Evolutionary conservation across 2,888 invertebrate species (phyloP).

Genomic region (Tenthredo notha): DNA sequence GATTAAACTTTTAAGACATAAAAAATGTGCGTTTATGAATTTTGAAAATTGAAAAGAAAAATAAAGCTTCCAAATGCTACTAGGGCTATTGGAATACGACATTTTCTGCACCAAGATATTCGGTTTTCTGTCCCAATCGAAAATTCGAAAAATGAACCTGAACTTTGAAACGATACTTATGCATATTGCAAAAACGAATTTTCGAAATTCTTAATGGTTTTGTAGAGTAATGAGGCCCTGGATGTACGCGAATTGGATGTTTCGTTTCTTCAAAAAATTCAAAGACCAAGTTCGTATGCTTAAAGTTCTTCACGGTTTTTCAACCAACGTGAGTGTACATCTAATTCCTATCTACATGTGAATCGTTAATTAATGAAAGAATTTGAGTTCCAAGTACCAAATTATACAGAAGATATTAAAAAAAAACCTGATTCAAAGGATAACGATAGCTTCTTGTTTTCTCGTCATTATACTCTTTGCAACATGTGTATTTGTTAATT

Average conservation of each 20-base stretch:
- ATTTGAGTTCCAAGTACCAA: background rate
- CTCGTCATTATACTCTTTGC: no score
- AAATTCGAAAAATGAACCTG: no score
- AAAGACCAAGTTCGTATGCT: slow-evolving; percentile 78
- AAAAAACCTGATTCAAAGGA: background rate
- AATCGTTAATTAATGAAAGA: background rate
- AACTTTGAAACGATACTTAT: no score
- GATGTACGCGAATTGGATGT: slow-evolving; percentile 81
- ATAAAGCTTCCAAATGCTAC: no score
- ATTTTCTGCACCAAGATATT: no score
- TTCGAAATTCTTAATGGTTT: no score
- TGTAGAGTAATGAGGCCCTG: slow-evolving; percentile 80
- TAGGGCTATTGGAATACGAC: no score
- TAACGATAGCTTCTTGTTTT: background rate
- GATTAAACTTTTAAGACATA: no score
- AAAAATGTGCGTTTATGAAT: no score
- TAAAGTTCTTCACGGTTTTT: slow-evolving; percentile 80
- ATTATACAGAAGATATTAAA: background rate
- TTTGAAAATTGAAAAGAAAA: no score
- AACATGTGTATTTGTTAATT: no score
- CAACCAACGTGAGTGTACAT: slow-evolving; percentile 75
- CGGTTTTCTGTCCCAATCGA: no score
- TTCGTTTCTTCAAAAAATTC: slow-evolving; percentile 79
- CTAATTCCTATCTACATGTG: background rate
- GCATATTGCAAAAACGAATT: background rate